Evolutionary conservation across 1,140 invertebrate genomes (phyloP), one percentile per base, ranked within the genome.

Genomic region (Drosophila lowei): DNA sequence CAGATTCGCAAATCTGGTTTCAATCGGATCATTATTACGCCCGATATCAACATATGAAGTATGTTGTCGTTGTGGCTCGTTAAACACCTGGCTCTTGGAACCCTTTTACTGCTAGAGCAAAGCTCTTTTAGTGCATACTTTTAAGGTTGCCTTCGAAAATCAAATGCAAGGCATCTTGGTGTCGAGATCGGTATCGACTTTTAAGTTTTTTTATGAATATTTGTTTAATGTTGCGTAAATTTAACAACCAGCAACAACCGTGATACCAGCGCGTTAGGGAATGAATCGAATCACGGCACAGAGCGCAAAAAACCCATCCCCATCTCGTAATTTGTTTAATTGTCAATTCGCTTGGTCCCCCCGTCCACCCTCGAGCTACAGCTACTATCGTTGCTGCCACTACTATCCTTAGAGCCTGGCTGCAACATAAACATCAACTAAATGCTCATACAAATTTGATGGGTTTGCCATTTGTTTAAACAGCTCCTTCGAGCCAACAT

Each of bases 401-500:
- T 18, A 13, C 30, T 30, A 30, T 28, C 38, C 21, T 16, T 56
- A 16, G 16, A 21, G 48, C 34, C 30, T 21, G 41, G 48, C 53
- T 77, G 53, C 57, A 75, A 74, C 79, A 83, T 78, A 77, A 77
- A 67, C 75, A 85, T 85, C 80, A 85, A 81, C 81, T 85, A 85
- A 86, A 86, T 77, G 83, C 83, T 77, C 83, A 86, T 86, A 81
- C 84, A 86, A 78, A 77, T 86, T 80, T 88, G 83, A 86, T 81
- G 74, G 73, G 65, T 61, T 38, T 60, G 77, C 83, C 81, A 86
- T 86, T 38, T 86, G 81, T 86, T 86, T 88, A 88, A 88, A 86
- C 73, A 86, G 81, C 77, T 38, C 34, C 77, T 74, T 75, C 70
- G 64, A 63, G 78, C 73, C 34, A 38, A 11, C 34, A 38, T 68